Evolutionary conservation across 2,113 vertebrate genomes (phyloP).

Genomic region (Pithys albifrons): DNA sequence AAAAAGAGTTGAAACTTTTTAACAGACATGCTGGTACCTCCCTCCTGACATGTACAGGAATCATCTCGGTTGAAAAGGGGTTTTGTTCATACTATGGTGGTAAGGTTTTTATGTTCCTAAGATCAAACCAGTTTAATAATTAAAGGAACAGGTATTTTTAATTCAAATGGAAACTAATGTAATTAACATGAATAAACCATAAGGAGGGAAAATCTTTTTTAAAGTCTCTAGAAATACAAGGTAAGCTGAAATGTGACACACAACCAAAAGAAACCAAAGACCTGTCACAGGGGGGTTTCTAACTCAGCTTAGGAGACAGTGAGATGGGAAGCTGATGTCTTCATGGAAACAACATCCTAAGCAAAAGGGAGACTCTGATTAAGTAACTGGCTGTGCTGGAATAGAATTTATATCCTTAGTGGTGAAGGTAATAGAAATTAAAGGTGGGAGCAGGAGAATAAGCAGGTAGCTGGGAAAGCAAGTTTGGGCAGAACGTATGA

Average conservation of each 20-base stretch:
- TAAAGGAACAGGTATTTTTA: not conserved
- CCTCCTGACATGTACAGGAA: fast-evolving
- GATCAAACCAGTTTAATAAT: not conserved
- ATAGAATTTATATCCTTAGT: not conserved
- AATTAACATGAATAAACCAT: not conserved
- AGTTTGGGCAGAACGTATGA: not conserved
- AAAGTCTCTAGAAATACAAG: not conserved
- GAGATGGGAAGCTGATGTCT: not conserved
- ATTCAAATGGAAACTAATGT: not conserved
- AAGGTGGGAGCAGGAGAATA: not conserved
- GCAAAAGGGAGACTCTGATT: not conserved
- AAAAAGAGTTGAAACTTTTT: not conserved
- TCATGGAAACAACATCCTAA: not conserved
- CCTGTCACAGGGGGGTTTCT: not conserved
- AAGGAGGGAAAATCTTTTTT: not conserved
- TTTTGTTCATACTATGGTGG: not conserved
- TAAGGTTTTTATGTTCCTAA: not conserved
- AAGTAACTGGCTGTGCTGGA: not conserved
- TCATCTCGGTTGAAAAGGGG: not conserved
- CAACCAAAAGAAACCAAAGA: not conserved
- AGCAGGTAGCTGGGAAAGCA: not conserved
- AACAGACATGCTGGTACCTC: not conserved
- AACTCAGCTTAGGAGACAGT: not conserved
- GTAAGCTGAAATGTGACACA: not conserved
- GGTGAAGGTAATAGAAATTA: not conserved